Evolutionary conservation across 1,140 invertebrate species (phyloP).

Genomic region (Lutraria rhynchaena): DNA sequence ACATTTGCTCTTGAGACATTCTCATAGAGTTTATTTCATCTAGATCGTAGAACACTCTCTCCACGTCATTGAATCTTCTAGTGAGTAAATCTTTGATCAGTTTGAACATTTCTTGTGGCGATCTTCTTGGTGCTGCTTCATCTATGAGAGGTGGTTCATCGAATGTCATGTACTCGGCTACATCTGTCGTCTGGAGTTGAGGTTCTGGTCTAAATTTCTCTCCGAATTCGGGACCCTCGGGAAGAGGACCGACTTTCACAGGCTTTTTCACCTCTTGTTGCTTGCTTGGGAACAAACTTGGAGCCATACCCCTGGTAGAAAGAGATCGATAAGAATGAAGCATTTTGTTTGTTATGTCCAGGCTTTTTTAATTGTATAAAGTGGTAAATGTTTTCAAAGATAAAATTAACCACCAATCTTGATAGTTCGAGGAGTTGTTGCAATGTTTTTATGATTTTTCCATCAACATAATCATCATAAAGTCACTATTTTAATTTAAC

Average conservation of each 20-base stretch:
- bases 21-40: constrained; percentile 79
- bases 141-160: constrained; percentile 62
- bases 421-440: no score
- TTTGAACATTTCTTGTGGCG: constrained; percentile 74
- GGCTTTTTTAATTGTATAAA: no score
- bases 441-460: no score
- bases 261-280: constrained; percentile 20
- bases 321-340: no score
- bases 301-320: constrained; percentile 73
- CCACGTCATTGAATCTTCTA: constrained; percentile 76
- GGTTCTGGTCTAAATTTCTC: constrained; percentile 17
- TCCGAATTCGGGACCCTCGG: constrained; percentile 19
- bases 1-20: constrained; percentile 80
- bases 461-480: no score
- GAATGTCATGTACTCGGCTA: constrained; percentile 45
- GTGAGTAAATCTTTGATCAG: constrained; percentile 78
- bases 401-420: no score
- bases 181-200: constrained; percentile 31
- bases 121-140: constrained; percentile 57
- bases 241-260: constrained; percentile 40
- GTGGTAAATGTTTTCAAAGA: no score
- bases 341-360: no score
- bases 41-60: constrained; percentile 76
- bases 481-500: no score
- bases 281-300: constrained; percentile 70